A percentile compares a stretch with the other conserved stretches of the same genome.
These are phyloP conservation scores for Lithosia quadra DNA, from an alignment of 2,888 invertebrate genomes.

Conservation along the genomic window DNA sequence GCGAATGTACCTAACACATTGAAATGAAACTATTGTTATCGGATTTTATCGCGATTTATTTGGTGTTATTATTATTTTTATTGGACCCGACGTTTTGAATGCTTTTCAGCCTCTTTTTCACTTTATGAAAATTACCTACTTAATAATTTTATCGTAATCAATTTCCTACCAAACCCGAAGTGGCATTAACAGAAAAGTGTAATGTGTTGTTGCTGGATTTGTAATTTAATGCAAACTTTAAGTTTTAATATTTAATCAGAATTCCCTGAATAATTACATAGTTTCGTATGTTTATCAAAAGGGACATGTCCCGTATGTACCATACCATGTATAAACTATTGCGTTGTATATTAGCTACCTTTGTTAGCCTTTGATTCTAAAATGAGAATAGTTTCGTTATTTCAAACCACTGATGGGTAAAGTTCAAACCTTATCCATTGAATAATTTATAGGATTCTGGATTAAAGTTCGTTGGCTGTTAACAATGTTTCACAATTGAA, in stretches of 20 bases:
- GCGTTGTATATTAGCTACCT: neutral
- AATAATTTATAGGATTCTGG: neutral
- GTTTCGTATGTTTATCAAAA: neutral
- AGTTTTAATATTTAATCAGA: neutral
- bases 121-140: no score
- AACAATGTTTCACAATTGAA: neutral
- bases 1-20: no score
- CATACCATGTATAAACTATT: neutral
- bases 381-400: constrained; percentile 3
- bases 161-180: neutral
- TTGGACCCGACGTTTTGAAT: no score
- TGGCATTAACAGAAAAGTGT: neutral
- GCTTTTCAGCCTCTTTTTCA: no score
- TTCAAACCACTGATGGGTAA: neutral
- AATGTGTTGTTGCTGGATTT: neutral
- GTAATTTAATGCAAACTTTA: neutral
- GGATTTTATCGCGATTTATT: no score
- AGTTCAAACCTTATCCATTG: neutral
- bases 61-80: no score
- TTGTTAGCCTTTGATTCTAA: neutral
- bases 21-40: no score
- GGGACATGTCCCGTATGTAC: neutral
- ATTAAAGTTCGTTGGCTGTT: neutral
- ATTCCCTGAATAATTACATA: neutral
- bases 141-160: no score